phyloP scores from a whole-genome alignment of 2,113 vertebrate species.

The Alosa alosa region DNA sequence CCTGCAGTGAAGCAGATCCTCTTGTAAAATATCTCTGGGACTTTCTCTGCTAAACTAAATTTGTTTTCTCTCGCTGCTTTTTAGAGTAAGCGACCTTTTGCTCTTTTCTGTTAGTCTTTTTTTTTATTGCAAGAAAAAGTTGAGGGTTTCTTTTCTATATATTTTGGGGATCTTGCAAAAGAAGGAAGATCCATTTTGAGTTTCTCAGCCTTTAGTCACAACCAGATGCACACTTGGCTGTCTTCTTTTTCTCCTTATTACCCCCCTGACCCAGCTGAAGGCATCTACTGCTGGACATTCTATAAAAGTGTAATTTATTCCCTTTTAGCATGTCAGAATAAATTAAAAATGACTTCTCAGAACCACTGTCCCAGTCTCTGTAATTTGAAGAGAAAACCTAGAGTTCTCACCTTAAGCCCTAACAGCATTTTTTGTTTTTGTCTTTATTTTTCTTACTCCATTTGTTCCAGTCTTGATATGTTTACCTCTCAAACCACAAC shows the following conservation, averaged over 20 bases:
- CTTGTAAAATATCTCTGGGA: constrained; percentile 62
- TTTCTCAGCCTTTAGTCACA: constrained; percentile 49
- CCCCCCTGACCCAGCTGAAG: constrained; percentile 75
- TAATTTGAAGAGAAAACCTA: constrained; percentile 57
- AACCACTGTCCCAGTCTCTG: constrained; percentile 78
- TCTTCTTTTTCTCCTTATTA: constrained; percentile 38
- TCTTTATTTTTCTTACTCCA: constrained; percentile 23
- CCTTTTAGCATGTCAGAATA: constrained; percentile 85
- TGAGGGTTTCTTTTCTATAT: constrained; percentile 68
- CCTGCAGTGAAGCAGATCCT: constrained; percentile 66
- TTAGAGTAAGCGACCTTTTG: constrained; percentile 53
- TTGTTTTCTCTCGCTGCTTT: constrained; percentile 46
- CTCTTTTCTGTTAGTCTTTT: constrained; percentile 41
- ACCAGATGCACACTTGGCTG: constrained; percentile 42
- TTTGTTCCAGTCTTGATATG: constrained; percentile 31
- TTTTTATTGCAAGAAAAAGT: constrained; percentile 60
- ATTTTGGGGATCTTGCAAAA: constrained; percentile 71
- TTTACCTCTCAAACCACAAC: constrained; percentile 22
- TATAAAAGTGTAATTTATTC: constrained; percentile 86
- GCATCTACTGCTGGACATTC: constrained; percentile 76
- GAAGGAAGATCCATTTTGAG: constrained; percentile 49
- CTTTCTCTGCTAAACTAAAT: constrained; percentile 53
- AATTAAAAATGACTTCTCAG: constrained; percentile 79
- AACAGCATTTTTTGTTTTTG: constrained; percentile 19
- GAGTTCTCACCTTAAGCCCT: not conserved